Evolutionary conservation across 2,113 vertebrate species (phyloP), one percentile per base, ranked within the genome.

Genomic region (Lethenteron camtschaticum): DNA sequence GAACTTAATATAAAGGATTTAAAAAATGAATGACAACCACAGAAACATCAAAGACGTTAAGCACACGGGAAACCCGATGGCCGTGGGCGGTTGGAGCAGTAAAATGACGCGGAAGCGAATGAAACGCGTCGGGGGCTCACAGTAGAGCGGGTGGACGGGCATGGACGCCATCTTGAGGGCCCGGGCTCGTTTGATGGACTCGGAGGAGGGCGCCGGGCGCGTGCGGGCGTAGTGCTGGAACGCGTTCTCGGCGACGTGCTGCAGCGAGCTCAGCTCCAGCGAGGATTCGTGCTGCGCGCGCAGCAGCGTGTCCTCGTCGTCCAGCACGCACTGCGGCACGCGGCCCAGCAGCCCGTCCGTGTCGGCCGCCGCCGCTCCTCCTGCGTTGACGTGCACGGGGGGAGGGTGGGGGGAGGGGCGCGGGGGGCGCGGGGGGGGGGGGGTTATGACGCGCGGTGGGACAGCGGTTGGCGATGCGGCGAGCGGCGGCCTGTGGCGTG

Each of bases 171-270:
- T 24, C 1, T 90, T 85, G 68, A 85, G 77, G 70, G 81, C 86
- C 78, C 88, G 94, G 24, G 84, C 84, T 41, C 91, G 81, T 74
- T 86, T 89, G 80, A 97, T 80, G 73, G 94, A 97, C 81, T 95
- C 91, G 0, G 85, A 73, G 0, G 90, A 87, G 5, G 94, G 86
- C 2, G 77, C 78, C 0, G 89, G 88, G 55, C 91, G 81, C 0
- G 89, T 96, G 69, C 87, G 87, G 71, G 89, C 76, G 69, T 95
- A 99, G 74, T 96, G 91, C 75, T 85, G 87, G 73, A 89, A 90
- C 9, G 89, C 87, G 0, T 96, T 96, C 75, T 85, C 81, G 0
- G 90, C 82, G 1, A 92, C 73, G 0, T 75, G 83, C 2, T 76
- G 79, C 59, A 92, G 77, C 76, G 82, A 85, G 71, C 79, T 76